Evolutionary conservation across 2,113 vertebrate genomes (phyloP), one percentile per base, ranked within the genome.

Genomic region (Enhydra lutris): DNA sequence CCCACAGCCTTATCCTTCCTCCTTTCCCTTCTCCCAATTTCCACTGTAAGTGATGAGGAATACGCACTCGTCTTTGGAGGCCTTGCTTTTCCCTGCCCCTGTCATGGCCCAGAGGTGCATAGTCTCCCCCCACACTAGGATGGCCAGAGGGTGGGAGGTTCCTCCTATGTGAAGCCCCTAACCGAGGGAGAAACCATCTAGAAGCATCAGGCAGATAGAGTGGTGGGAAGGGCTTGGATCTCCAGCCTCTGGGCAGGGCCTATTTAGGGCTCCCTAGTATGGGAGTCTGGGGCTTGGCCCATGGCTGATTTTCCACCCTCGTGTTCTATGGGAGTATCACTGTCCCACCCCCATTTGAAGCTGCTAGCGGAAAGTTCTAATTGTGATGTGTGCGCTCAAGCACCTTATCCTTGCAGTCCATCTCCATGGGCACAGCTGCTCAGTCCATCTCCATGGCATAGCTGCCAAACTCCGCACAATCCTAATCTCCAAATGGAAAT

Each of bases 331-430:
- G 42, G 36, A 15, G 1, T 23, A 18, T 76, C 42, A 12, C 21
- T 5, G 57, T 42, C n/a, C 26, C 7, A 1, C 4, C 31, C 29
- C 18, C 23, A 3, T 42, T 4, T 4, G 24, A 52, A 67, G 47
- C 1, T 0, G 31, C 95, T 92, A 86, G 93, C 78, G 74, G 93
- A 94, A 98, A 76, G 34, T 93, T 92, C 63, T 95, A 91, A 96
- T 97, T 97, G 96, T 97, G 36, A 57, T 57, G 74, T 95, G 71
- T 94, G 90, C 78, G 50, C 91, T 95, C 88, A 89, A 95, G 87
- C 79, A 92, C 87, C 50, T 21, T 34, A 80, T 81, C 90, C 90
- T 26, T 55, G 7, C 15, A 57, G n/a, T 6, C 4, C 1, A 34
- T 17, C 26, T 52, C 14, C 50, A 14, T 52, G 50, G 50, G 36